Base-by-base conservation (phyloP, 1,140 invertebrate genomes). In the Amyelois transitella region DNA sequence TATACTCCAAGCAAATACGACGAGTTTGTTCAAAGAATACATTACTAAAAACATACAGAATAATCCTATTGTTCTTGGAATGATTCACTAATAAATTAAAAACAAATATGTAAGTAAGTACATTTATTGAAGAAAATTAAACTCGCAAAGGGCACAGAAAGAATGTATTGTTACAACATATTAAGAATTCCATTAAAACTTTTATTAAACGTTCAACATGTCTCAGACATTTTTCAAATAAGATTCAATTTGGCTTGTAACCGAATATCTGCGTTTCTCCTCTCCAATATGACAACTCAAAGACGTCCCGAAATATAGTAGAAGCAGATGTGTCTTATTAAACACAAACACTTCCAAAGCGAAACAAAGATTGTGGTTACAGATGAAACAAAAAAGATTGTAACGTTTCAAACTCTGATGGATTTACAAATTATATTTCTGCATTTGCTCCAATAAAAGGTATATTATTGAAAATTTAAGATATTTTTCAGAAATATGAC, bases 271-370 rank as follows among this genome's bases (percentile, higher is more conserved):
- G 55, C 58, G 58, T 49, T 65, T 64, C 51, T 48, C 45, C 45
- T 51, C 45, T 54, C 55, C 64, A 55, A 61, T 68, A 64, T 64
- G 62, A 75, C 62, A 66, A 60, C 59, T 60, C 56, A 60, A 62
- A 64, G 55, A 51, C 59, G 48, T 58, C 60, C 67, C 51, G 55
- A 72, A 74, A 75, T 73, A 73, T 64, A 75, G 60, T 63, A 56
- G 62, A 54, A 71, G 63, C 69, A 72, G 69, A 75, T 72, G 69
- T 60, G 51, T 70, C 66, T 64, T 66, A 65, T 72, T 69, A 64
- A 69, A 63, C 51, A 49, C 60, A 51, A 66, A 58, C 61, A 63
- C 55, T 62, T 53, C 38, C 25, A 19, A 55, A 53, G 49, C 52
- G 53, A 61, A 62, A 72, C 60, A 57, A 55, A 66, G 49, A 60